Conservation (phyloP, 2,888 invertebrate genomes). For the Drosophila seclusa region DNA sequence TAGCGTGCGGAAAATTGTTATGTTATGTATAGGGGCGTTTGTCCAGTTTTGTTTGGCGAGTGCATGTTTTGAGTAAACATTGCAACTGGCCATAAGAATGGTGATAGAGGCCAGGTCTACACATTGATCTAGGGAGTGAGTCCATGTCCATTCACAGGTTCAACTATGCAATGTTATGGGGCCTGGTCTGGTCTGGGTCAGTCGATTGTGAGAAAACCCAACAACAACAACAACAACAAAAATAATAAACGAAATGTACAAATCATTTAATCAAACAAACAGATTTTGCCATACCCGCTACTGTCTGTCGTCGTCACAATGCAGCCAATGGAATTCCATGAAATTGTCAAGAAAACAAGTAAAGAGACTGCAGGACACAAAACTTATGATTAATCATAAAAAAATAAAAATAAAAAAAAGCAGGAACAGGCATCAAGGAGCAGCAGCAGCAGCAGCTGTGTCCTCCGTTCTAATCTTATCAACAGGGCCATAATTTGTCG, state of each 20-base stretch:
- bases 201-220: slow-evolving; percentile 23
- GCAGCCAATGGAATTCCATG: slow-evolving; percentile 47
- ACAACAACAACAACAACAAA: background rate
- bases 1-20: slow-evolving; percentile 36
- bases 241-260: slow-evolving; percentile 47
- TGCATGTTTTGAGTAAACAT: slow-evolving; percentile 74
- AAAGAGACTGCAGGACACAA: slow-evolving; percentile 4
- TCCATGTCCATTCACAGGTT: slow-evolving; percentile 47
- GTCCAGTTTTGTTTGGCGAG: slow-evolving; percentile 60
- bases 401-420: slow-evolving; percentile 16
- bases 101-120: slow-evolving; percentile 1
- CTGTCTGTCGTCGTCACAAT: slow-evolving; percentile 47
- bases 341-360: slow-evolving; percentile 42
- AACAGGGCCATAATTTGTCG: slow-evolving; percentile 75
- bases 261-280: slow-evolving; percentile 67
- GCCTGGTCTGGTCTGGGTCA: slow-evolving; percentile 36
- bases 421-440: slow-evolving; percentile 10
- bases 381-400: slow-evolving; percentile 57
- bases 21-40: slow-evolving; percentile 60
- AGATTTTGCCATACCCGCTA: slow-evolving; percentile 22
- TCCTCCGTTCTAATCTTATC: slow-evolving; percentile 67
- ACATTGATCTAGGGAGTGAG: slow-evolving; percentile 44
- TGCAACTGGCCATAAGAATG: slow-evolving; percentile 35
- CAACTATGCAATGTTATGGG: slow-evolving; percentile 23
- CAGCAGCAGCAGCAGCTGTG: slow-evolving; percentile 36